Percentiles rank a stretch among this genome's conserved stretches.
phyloP scores from a whole-genome alignment of 1,140 invertebrate genomes.

The Arctopsyche grandis region DNA sequence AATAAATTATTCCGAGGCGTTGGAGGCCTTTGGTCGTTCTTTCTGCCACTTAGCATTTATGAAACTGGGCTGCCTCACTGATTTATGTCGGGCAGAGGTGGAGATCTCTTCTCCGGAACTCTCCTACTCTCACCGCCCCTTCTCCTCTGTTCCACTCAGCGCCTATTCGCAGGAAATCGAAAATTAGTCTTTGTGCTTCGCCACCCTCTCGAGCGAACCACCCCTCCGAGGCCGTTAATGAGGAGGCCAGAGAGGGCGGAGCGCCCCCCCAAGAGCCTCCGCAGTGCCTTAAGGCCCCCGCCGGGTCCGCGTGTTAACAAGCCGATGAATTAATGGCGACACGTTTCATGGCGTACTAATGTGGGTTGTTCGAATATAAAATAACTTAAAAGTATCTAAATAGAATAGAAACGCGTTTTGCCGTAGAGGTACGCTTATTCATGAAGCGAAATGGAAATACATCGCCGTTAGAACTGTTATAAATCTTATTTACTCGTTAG shows the following conservation, averaged over 20 bases:
- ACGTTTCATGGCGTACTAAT: not conserved
- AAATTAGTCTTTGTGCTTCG: conserved; percentile 36
- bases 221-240: not conserved
- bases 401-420: no score
- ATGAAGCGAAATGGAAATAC: no score
- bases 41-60: conserved; percentile 37
- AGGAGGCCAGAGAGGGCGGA: not conserved
- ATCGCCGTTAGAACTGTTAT: no score
- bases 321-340: conserved; percentile 38
- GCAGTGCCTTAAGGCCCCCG: not conserved
- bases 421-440: no score
- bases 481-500: no score
- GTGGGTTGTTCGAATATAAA: not conserved
- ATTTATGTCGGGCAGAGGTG: conserved; percentile 36
- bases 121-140: no score
- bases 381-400: no score
- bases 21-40: conserved; percentile 17
- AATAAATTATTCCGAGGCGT: conserved; percentile 28
- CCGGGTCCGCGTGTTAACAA: conserved; percentile 32
- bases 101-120: not conserved
- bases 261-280: not conserved
- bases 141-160: no score
- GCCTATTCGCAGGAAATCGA: conserved; percentile 23
- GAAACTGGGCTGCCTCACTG: conserved; percentile 19
- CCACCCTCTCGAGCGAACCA: conserved; percentile 1